Evolutionary conservation across 2,113 vertebrate species (phyloP).

Genomic region (Anser cygnoides): DNA sequence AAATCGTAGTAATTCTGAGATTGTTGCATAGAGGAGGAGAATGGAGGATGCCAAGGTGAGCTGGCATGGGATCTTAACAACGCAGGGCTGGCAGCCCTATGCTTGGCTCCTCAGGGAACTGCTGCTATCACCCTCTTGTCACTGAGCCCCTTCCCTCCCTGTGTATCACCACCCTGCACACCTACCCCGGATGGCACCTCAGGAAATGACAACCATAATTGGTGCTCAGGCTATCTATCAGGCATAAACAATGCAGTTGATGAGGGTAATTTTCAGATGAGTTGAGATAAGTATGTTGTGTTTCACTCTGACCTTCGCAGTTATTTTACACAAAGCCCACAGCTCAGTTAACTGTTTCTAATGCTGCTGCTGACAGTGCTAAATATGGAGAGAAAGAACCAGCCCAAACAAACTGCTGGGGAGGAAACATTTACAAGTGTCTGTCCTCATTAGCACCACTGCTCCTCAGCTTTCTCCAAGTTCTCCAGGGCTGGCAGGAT

Average conservation of each 20-base stretch:
- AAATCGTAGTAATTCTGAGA: neutral
- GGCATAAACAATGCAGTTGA: neutral
- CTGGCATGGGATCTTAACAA: neutral
- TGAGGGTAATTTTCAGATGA: constrained; percentile 32
- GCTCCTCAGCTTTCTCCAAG: neutral
- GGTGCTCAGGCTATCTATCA: neutral
- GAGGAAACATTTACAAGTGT: neutral
- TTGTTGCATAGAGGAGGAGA: neutral
- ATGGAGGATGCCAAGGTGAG: neutral
- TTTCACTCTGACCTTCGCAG: neutral
- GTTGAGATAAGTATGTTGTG: neutral
- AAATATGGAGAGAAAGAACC: neutral
- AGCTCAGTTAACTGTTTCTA: neutral
- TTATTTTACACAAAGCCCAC: neutral
- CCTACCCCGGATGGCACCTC: neutral
- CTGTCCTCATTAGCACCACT: rapidly evolving
- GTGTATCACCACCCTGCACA: neutral
- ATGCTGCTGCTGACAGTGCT: neutral
- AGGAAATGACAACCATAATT: neutral
- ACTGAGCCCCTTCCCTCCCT: neutral
- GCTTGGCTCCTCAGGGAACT: neutral
- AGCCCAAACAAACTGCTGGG: neutral
- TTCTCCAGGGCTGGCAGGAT: rapidly evolving
- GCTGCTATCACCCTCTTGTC: neutral
- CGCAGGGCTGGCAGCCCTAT: rapidly evolving